phyloP scores from a whole-genome alignment of 2,888 invertebrate genomes.

The Dendrolimus houi region DNA sequence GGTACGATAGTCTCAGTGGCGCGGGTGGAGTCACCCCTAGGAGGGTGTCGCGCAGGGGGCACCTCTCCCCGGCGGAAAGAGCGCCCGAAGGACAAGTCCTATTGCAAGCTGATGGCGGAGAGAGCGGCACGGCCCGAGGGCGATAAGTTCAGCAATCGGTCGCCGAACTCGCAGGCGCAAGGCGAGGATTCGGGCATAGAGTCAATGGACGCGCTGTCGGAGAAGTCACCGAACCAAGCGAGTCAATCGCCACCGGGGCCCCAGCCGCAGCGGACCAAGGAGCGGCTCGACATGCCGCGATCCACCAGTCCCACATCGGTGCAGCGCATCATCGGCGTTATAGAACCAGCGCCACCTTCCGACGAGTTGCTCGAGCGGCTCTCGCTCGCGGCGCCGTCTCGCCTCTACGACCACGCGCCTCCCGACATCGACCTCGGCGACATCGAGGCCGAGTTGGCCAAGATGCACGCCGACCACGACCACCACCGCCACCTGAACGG shows the following conservation, averaged over 20 bases:
- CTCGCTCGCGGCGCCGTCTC: slow-evolving; percentile 36
- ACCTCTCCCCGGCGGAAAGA: slow-evolving; percentile 51
- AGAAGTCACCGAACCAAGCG: slow-evolving; percentile 93
- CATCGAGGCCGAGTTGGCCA: slow-evolving; percentile 82
- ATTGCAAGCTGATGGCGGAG: slow-evolving; percentile 74
- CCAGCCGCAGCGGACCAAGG: slow-evolving; percentile 37
- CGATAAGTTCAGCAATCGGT: slow-evolving; percentile 57
- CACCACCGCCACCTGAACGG: slow-evolving; percentile 63
- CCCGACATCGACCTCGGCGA: slow-evolving; percentile 74
- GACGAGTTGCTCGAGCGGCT: slow-evolving; percentile 47
- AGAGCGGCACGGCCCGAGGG: slow-evolving; percentile 39
- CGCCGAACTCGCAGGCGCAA: slow-evolving; percentile 74
- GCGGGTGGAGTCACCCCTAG: slow-evolving; percentile 44
- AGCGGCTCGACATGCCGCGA: slow-evolving; percentile 59
- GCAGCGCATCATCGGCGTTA: slow-evolving; percentile 64
- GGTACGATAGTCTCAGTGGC: slow-evolving; percentile 70
- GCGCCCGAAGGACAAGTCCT: slow-evolving; percentile 71
- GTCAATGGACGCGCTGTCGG: slow-evolving; percentile 95
- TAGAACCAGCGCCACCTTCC: slow-evolving; percentile 42
- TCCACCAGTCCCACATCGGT: slow-evolving; percentile 61
- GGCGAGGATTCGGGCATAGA: slow-evolving; percentile 95
- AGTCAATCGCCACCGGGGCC: slow-evolving; percentile 81
- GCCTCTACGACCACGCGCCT: slow-evolving; percentile 48
- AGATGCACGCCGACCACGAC: slow-evolving; percentile 74
- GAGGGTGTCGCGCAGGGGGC: slow-evolving; percentile 22